Base-by-base conservation (phyloP, 2,888 invertebrate genomes). In the Sacculina carcini region DNA sequence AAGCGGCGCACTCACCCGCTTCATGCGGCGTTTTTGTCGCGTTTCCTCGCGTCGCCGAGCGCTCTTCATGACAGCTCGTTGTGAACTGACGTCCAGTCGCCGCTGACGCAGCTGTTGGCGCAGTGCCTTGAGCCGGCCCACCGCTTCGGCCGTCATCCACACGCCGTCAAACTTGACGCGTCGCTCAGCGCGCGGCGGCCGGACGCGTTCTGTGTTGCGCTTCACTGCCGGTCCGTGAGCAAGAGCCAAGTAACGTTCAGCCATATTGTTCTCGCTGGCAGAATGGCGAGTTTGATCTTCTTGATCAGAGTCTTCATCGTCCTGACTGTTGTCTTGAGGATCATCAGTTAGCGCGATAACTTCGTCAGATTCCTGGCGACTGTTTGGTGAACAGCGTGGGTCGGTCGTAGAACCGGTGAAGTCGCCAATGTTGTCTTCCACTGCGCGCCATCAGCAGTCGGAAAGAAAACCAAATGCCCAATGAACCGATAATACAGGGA, bases 31-130 rank as follows among this genome's bases (percentile, higher is more conserved):
- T 42, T 55, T 55, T 7, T 53, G 48, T 5, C 48, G 16, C 19
- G 47, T 51, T 31, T 57, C 56, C 47, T 55, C 56, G 42, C 52
- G 51, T 2, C 56, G 50, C 3, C 56, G 53, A 19, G 55, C 54
- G 29, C 40, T 53, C 38, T 54, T 49, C 38, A 57, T 48, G 2
- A 52, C 44, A 9, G 24, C 38, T 6, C 50, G 31, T 24, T 55
- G 36, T n/a, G 51, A 51, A 26, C 53, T 50, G 21, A 50, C 47
- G 10, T 53, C 32, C 23, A 51, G 38, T 16, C 55, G 52, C 40
- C 51, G 52, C 10, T 26, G 31, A 21, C 10, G 29, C 36, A 57
- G 47, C 2, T 44, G 14, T 48, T 53, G 50, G 47, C 36, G 46
- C n/a, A 55, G 50, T 48, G 47, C 47, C 23, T 51, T 51, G 4